These are phyloP conservation scores for Himalopsyche tibetana DNA, from an alignment of 2,888 invertebrate genomes.

Conservation along the genomic window DNA sequence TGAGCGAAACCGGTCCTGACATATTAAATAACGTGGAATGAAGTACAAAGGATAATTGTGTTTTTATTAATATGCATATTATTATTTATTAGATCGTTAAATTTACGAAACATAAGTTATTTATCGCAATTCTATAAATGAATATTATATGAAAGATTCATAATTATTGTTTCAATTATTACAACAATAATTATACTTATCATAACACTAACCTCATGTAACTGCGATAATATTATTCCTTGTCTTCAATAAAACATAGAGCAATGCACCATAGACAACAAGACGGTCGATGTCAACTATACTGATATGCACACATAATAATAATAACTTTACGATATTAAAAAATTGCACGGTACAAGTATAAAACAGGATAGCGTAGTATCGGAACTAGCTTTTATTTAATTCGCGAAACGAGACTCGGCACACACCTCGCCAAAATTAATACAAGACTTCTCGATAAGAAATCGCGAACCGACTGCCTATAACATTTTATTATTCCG, in stretches of 20 bases:
- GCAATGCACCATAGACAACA: background rate
- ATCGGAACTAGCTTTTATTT: background rate
- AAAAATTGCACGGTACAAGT: background rate
- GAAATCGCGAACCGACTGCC: slow-evolving; percentile 34
- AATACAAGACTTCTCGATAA: slow-evolving; percentile 7
- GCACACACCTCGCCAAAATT: background rate
- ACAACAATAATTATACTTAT: too few species aligned
- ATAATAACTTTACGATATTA: slow-evolving; percentile 3
- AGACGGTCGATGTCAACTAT: background rate
- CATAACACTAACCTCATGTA: background rate
- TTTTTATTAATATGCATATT: too few species aligned
- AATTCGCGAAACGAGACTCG: background rate
- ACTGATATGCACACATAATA: background rate
- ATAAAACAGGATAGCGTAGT: background rate
- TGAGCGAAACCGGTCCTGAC: too few species aligned
- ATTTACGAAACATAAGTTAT: too few species aligned
- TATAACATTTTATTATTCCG: slow-evolving; percentile 13
- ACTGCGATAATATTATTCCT: background rate
- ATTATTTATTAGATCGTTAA: too few species aligned
- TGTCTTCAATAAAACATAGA: background rate
- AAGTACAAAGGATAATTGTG: too few species aligned
- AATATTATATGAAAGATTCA: too few species aligned
- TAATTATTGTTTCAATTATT: too few species aligned
- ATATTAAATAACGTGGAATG: too few species aligned
- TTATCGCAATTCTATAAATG: too few species aligned